A percentile compares a stretch with the other conserved stretches of the same genome.
Conservation (phyloP, 2,888 invertebrate species). For the Drosophila formosana region DNA sequence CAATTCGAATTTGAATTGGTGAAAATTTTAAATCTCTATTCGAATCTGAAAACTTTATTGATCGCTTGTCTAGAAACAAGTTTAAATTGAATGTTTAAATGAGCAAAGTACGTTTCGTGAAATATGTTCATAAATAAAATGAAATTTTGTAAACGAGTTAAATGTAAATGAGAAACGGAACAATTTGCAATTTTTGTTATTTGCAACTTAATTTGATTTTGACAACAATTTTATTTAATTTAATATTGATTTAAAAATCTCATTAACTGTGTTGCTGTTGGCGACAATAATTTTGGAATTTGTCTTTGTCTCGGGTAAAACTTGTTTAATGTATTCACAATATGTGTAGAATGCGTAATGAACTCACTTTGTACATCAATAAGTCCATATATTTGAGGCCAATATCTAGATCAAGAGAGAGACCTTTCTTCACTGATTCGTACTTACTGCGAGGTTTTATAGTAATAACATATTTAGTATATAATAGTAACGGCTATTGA, state of each 20-base stretch:
- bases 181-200: conserved; percentile 32
- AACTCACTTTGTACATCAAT: background rate
- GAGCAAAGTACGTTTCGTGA: background rate
- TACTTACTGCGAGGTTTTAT: background rate
- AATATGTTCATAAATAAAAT: conserved; percentile 12
- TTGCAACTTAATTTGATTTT: conserved; percentile 66
- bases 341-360: background rate
- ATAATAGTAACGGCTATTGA: too few species aligned
- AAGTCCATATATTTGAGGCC: background rate
- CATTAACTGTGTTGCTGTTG: conserved; percentile 9
- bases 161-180: conserved; percentile 11
- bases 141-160: conserved; percentile 6
- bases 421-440: background rate
- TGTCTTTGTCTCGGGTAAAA: conserved; percentile 12
- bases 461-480: too few species aligned
- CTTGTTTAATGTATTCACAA: conserved; percentile 15
- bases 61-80: background rate
- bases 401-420: background rate
- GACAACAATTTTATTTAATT: conserved; percentile 42
- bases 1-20: conserved; percentile 9
- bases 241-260: conserved; percentile 15
- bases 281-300: conserved; percentile 6
- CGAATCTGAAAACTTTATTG: background rate
- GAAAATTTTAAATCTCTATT: background rate
- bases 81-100: background rate